phyloP scores from a whole-genome alignment of 2,797 vertebrate genomes.

The Phalloptychus januarius region DNA sequence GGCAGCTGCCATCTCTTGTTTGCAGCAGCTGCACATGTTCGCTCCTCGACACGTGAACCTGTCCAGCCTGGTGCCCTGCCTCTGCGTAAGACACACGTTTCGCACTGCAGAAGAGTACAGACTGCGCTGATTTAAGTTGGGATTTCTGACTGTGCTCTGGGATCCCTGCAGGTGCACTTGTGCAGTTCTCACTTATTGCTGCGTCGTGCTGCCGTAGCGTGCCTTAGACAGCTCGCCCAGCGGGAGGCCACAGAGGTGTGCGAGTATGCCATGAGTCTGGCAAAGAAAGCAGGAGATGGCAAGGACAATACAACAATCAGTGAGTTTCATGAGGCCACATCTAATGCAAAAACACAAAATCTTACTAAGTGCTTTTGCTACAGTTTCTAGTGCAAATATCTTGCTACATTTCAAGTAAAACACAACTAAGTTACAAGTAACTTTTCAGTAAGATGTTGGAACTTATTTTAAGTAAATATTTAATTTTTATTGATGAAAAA shows the following conservation, averaged over 20 bases:
- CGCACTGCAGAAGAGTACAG: neutral
- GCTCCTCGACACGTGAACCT: conserved; percentile 97
- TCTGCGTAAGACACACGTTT: conserved; percentile 87
- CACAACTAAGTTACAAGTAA: too few relatives aligned
- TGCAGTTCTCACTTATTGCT: conserved; percentile 96
- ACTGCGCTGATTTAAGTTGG: conserved; percentile 1
- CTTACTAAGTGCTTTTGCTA: too few relatives aligned
- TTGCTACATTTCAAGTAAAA: too few relatives aligned
- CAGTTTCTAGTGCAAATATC: too few relatives aligned
- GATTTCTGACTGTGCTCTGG: neutral
- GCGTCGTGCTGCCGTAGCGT: conserved; percentile 94
- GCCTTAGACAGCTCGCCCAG: conserved; percentile 95
- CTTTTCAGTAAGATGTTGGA: too few relatives aligned
- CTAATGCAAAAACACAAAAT: too few relatives aligned
- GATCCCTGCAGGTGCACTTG: conserved; percentile 88
- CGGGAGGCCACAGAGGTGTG: conserved; percentile 97
- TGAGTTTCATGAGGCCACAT: conserved; percentile 56
- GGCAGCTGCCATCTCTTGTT: conserved; percentile 97
- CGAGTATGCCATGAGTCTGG: conserved; percentile 96
- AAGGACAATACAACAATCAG: conserved; percentile 86
- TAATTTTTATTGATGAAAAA: too few relatives aligned
- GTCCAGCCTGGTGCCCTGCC: conserved; percentile 96
- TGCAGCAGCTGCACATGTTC: conserved; percentile 99
- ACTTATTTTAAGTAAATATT: too few relatives aligned
- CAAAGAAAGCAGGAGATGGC: conserved; percentile 87